Base-by-base conservation (phyloP, 2,113 vertebrate species). In the Corythaeola cristata region DNA sequence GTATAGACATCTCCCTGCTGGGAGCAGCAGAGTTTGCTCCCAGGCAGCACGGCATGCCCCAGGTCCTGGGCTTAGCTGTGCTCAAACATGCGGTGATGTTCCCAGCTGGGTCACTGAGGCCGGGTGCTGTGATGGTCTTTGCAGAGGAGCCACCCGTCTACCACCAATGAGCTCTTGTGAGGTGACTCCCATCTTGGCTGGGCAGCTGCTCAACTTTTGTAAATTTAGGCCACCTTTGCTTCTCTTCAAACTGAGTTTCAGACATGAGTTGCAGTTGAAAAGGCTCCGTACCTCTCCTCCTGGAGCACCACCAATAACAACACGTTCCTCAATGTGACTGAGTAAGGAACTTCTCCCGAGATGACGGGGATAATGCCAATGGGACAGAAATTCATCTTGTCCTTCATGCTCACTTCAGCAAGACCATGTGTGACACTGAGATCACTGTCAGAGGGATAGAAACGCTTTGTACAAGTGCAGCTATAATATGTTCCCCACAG, bases 161-260 rank as follows among this genome's bases (percentile, higher is more conserved):
- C 8, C n/a, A 28, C 6, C 0, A 0, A 44, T 0, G 3, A n/a
- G 7, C 3, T 28, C 16, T 71, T 45, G 21, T 14, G 20, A 75
- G 39, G 5, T 41, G 30, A 22, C 15, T 39, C 22, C 37, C n/a
- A n/a, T 55, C 77, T 71, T 4, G 1, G 12, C 47, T 71, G 50
- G 18, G 39, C 64, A 69, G 35, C 53, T 69, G 50, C 24, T 91
- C n/a, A n/a, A 3, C 44, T 59, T 75, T 35, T 39, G 30, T 44
- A 75, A 44, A 66, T 71, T 56, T 56, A 33, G 8, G 11, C 5
- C 44, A 41, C 5, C 78, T 89, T 84, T 53, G 3, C 66, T 82
- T 82, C 62, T 75, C 35, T 83, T 79, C 59, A 68, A 83, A 78
- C 19, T 63, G 23, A 26, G 7, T 74, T 72, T 77, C 26, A 47